Evolutionary conservation across 1,140 invertebrate species (phyloP), one percentile per base, ranked within the genome.

Genomic region (Drosophila willistoni): DNA sequence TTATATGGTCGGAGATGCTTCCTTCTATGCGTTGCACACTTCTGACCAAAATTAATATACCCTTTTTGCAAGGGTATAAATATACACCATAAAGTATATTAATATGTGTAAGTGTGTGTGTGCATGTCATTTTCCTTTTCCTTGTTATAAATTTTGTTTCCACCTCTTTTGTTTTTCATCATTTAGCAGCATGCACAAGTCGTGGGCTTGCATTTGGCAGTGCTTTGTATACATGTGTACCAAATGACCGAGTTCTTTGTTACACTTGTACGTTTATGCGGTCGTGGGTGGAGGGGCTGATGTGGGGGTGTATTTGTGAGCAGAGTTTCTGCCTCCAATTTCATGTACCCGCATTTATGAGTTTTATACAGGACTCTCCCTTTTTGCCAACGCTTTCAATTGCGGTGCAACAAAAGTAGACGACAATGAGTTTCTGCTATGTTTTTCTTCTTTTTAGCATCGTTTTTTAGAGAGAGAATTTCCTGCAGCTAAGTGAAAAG

Each of bases 211-310:
- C 66, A 73, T 76, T 56, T 54, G 77, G 42, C 77, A 77, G 77
- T 77, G 69, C 78, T 85, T 77, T 81, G 82, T 57, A 72, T 42
- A 77, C 79, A 29, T 29, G 3, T 7, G 1, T 7, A 29, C 5
- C 79, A 81, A 87, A 83, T 89, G 83, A 87, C 83, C 84, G 79
- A 83, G 84, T 83, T 87, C 73, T 77, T 77, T 74, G 70, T 75
- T 81, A 77, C 71, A 81, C 70, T 74, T 73, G 71, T 59, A 73
- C 64, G 47, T 65, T 22, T 66, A 34, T 44, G 51, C 51, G 64
- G 60, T 54, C 51, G 54, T 44, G 22, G 44, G 55, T n/a, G 59
- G 29, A 9, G 41, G 60, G 19, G 29, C 6, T 3, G 29, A 29
- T 29, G 29, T 0, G 4, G 25, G 3, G 19, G 19, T 1, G 19